These are phyloP conservation scores for Aplochiton taeniatus DNA, from an alignment of 2,797 vertebrate genomes.

Conservation along the genomic window DNA sequence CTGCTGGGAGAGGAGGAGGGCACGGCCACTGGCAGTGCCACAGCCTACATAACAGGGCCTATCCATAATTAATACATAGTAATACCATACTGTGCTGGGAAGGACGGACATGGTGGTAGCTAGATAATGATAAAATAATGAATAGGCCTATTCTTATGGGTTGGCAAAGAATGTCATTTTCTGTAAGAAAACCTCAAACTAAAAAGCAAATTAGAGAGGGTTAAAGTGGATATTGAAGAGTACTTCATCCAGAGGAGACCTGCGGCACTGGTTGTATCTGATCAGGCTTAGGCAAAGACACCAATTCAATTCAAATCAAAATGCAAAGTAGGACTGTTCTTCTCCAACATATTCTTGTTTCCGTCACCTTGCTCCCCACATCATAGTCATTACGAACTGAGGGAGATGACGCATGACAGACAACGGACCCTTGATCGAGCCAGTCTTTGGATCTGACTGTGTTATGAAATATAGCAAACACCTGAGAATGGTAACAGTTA, in stretches of 20 bases:
- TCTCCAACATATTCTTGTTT: not conserved
- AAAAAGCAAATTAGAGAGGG: not conserved
- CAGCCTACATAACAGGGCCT: slow-evolving; percentile 56
- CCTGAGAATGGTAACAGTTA: slow-evolving; percentile 20
- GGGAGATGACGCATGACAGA: not conserved
- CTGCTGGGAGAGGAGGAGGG: slow-evolving; percentile 55
- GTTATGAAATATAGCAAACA: slow-evolving; percentile 31
- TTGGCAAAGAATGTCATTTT: slow-evolving; percentile 33
- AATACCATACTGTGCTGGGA: slow-evolving; percentile 35
- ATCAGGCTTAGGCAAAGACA: slow-evolving; percentile 16
- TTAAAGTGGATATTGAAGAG: not conserved
- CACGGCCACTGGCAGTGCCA: slow-evolving; percentile 44
- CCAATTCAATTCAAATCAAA: slow-evolving; percentile 52
- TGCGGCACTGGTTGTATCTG: slow-evolving; percentile 32
- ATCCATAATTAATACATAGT: slow-evolving; percentile 65
- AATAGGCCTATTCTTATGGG: not conserved
- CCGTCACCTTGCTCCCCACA: not conserved
- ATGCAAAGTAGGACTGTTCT: slow-evolving; percentile 50
- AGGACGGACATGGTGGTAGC: not conserved
- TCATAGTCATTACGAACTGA: slow-evolving; percentile 1
- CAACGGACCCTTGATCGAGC: slow-evolving; percentile 7
- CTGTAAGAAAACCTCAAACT: not conserved
- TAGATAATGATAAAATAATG: slow-evolving; percentile 23
- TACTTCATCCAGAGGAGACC: not conserved
- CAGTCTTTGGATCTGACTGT: slow-evolving; percentile 12